Conservation (phyloP, 2,888 invertebrate species). For the Hofmannophila pseudospretella region DNA sequence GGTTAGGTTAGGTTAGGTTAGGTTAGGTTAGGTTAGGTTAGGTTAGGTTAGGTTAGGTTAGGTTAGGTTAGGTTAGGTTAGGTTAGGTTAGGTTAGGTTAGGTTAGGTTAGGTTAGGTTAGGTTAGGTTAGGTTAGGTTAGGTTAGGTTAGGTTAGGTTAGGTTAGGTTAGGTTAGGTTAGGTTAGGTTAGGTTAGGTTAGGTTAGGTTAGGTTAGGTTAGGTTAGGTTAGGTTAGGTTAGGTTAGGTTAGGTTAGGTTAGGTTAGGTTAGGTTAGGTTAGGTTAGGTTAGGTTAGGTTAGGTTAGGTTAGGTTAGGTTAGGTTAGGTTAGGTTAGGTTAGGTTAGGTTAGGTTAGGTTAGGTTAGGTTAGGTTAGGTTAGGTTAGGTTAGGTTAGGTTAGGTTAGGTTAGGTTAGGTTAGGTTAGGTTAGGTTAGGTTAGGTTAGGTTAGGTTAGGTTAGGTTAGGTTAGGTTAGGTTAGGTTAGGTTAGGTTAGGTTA, state of each 20-base stretch:
- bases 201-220: slow-evolving; percentile 10
- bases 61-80: slow-evolving; percentile 21
- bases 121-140: slow-evolving; percentile 21
- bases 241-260: too few relatives aligned
- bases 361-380: slow-evolving; percentile 9
- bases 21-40: slow-evolving; percentile 18
- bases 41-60: slow-evolving; percentile 19
- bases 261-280: slow-evolving; percentile 4
- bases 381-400: slow-evolving; percentile 8
- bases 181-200: slow-evolving; percentile 13
- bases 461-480: too few relatives aligned
- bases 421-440: slow-evolving; percentile 4
- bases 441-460: slow-evolving; percentile 3
- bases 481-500: too few relatives aligned
- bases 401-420: slow-evolving; percentile 8
- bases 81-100: slow-evolving; percentile 22
- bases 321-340: too few relatives aligned
- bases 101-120: slow-evolving; percentile 21
- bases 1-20: slow-evolving; percentile 17
- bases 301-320: too few relatives aligned
- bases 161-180: slow-evolving; percentile 19
- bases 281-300: slow-evolving; percentile 3
- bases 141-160: slow-evolving; percentile 21
- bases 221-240: slow-evolving; percentile 6
- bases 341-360: slow-evolving; percentile 4